phyloP scores from a whole-genome alignment of 2,888 invertebrate species.

The Drosophila merina region DNA sequence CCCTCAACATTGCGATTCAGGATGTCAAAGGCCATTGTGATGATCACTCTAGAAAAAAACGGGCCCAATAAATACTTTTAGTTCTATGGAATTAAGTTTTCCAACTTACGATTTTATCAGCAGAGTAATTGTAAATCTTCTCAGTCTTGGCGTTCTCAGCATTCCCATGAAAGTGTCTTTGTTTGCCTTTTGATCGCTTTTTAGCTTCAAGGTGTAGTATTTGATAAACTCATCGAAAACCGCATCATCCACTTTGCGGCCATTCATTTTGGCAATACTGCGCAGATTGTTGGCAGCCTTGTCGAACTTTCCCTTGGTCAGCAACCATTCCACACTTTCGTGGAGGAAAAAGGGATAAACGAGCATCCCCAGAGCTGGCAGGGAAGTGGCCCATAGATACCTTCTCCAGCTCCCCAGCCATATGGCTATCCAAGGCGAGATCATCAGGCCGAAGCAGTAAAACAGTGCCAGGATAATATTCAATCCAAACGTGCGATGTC shows the following conservation, averaged over 20 bases:
- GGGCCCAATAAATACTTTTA: fast-evolving
- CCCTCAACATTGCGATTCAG: constrained; percentile 86
- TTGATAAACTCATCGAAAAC: constrained; percentile 83
- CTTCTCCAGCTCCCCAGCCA: constrained; percentile 84
- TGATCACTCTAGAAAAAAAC: constrained; percentile 84
- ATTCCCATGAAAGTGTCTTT: constrained; percentile 84
- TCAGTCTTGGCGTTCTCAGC: constrained; percentile 85
- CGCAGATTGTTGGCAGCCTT: constrained; percentile 85
- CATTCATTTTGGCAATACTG: constrained; percentile 85
- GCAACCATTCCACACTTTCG: constrained; percentile 87
- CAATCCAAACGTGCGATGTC: constrained; percentile 85
- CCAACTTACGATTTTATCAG: constrained; percentile 86
- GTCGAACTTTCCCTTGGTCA: constrained; percentile 85
- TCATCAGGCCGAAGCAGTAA: constrained; percentile 85
- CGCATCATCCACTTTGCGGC: constrained; percentile 82
- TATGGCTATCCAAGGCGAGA: constrained; percentile 85
- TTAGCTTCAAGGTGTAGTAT: constrained; percentile 66
- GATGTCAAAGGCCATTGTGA: constrained; percentile 86
- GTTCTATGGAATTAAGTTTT: constrained; percentile 2
- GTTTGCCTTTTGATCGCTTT: constrained; percentile 44
- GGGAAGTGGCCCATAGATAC: constrained; percentile 84
- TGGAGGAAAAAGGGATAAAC: constrained; percentile 85
- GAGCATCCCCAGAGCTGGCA: constrained; percentile 84
- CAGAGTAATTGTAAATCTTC: constrained; percentile 85
- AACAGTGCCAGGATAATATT: constrained; percentile 86